Percentiles rank a stretch among this genome's conserved stretches.
Evolutionary conservation across 2,888 invertebrate species (phyloP).

Genomic region (Ophion slaviceki): DNA sequence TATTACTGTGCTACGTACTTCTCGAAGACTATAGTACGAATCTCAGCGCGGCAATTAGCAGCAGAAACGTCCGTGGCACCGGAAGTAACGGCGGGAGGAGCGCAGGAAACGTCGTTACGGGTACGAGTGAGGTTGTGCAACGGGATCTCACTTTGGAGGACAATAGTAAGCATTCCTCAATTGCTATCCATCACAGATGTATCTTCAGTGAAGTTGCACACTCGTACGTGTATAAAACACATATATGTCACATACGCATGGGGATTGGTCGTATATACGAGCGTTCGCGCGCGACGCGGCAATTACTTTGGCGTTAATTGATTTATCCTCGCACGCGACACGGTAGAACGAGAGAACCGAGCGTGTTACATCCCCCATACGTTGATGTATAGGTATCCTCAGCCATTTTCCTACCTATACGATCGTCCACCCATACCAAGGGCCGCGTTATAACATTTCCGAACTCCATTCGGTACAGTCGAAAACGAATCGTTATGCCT

Average conservation of each 20-base stretch:
- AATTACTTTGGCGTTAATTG: conserved; percentile 67
- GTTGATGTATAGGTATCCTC: conserved; percentile 5
- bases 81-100: conserved; percentile 61
- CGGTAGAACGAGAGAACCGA: conserved; percentile 38
- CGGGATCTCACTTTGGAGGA: conserved; percentile 74
- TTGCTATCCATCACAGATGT: conserved; percentile 50
- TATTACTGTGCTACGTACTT: conserved; percentile 82
- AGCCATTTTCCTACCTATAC: background rate
- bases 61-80: conserved; percentile 67
- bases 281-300: conserved; percentile 50
- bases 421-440: conserved; percentile 14
- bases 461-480: conserved; percentile 45
- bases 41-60: conserved; percentile 78
- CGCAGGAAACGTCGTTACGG: conserved; percentile 43
- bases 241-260: background rate
- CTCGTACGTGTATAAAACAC: background rate
- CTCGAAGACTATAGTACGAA: conserved; percentile 80
- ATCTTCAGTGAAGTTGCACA: conserved; percentile 18
- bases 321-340: conserved; percentile 61
- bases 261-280: conserved; percentile 23
- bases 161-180: conserved; percentile 69
- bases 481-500: conserved; percentile 45
- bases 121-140: conserved; percentile 71
- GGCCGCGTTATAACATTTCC: conserved; percentile 47
- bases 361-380: conserved; percentile 28